phyloP scores from a whole-genome alignment of 2,113 vertebrate genomes.

The Otis tarda region DNA sequence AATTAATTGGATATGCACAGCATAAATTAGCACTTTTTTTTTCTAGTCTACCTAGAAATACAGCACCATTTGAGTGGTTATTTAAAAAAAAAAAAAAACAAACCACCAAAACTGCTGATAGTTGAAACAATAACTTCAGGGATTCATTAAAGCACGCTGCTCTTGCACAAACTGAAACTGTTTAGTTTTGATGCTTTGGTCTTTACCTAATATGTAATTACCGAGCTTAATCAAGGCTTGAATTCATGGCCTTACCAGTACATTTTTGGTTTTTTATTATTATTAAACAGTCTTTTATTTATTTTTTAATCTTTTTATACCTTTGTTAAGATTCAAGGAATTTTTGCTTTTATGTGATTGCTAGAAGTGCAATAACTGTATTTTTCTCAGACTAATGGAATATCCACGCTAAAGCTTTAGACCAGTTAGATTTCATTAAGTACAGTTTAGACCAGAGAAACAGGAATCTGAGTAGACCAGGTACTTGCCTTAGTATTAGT shows the following conservation, averaged over 20 bases:
- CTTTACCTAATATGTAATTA: conserved; percentile 21
- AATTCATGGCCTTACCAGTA: conserved; percentile 33
- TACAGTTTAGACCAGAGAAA: background rate
- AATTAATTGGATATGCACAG: background rate
- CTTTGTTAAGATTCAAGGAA: background rate
- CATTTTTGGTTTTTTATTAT: background rate
- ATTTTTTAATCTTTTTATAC: background rate
- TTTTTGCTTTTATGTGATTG: background rate
- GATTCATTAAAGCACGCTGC: background rate
- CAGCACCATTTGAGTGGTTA: background rate
- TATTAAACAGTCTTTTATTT: background rate
- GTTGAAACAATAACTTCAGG: background rate
- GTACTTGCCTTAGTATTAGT: background rate
- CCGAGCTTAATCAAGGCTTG: conserved; percentile 12
- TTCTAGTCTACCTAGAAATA: background rate
- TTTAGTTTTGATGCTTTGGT: background rate
- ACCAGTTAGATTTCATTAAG: background rate
- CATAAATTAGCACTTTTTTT: background rate
- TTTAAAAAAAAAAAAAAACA: background rate
- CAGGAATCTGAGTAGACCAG: background rate
- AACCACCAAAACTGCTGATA: background rate
- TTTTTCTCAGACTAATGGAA: background rate
- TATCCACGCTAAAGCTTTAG: background rate
- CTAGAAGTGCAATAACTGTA: background rate
- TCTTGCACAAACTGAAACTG: background rate